Conservation (phyloP, 2,797 vertebrate genomes). For the Hypotaenidia philippensis region DNA sequence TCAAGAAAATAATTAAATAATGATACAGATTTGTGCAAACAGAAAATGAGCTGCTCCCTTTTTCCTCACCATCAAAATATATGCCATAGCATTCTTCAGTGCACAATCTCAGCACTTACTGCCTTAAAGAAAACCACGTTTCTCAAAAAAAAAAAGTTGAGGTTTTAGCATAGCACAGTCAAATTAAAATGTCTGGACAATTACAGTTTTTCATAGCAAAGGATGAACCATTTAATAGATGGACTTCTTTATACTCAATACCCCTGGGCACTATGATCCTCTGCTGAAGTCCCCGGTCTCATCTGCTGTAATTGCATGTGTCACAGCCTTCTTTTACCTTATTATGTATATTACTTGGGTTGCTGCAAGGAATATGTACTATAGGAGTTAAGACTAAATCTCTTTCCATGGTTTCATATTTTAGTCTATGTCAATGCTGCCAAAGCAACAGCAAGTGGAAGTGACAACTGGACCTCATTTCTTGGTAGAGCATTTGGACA, state of each 20-base stretch:
- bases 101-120: not conserved
- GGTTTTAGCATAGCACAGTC: not conserved
- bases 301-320: conserved; percentile 60
- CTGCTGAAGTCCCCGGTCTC: conserved; percentile 26
- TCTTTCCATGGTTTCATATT: not conserved
- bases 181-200: conserved; percentile 37
- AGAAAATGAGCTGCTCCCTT: not conserved
- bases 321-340: conserved; percentile 54
- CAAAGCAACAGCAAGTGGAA: not conserved
- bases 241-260: conserved; percentile 21
- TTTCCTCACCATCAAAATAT: not conserved
- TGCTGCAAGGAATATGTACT: conserved; percentile 41
- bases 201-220: not conserved
- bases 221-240: conserved; percentile 33
- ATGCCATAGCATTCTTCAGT: not conserved
- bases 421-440: not conserved
- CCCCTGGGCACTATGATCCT: conserved; percentile 8
- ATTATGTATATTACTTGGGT: conserved; percentile 51
- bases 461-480: not conserved
- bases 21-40: not conserved
- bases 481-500: not conserved
- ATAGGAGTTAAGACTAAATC: not conserved
- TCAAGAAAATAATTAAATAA: conserved; percentile 11
- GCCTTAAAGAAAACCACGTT: not conserved
- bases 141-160: not conserved